A percentile compares a stretch with the other conserved stretches of the same genome.
phyloP scores from a whole-genome alignment of 2,797 vertebrate species.

The Malacoraja senta region DNA sequence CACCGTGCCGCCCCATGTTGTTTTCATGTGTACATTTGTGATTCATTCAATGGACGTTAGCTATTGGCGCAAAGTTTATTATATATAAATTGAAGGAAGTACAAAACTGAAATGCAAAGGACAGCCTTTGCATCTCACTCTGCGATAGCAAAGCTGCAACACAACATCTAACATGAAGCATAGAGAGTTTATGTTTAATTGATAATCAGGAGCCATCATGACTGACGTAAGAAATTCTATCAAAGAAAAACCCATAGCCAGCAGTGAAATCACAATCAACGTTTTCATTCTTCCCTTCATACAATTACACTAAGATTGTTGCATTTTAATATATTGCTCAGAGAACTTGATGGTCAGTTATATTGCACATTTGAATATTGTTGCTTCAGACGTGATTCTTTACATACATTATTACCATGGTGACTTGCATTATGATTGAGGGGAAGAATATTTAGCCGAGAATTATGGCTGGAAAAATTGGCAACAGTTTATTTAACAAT shows the following conservation, averaged over 20 bases:
- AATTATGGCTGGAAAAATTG: neutral
- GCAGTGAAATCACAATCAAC: neutral
- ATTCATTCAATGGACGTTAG: neutral
- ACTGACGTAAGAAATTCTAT: neutral
- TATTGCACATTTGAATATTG: neutral
- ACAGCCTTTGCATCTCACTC: neutral
- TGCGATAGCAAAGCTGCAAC: neutral
- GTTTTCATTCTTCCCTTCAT: neutral
- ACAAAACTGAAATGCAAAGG: neutral
- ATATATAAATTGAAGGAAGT: neutral
- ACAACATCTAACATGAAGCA: neutral
- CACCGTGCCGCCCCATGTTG: too few relatives aligned
- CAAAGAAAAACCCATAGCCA: neutral
- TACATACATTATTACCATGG: neutral
- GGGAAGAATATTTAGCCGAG: neutral
- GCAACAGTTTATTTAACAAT: neutral
- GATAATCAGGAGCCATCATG: neutral
- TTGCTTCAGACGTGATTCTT: neutral
- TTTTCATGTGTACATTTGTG: neutral
- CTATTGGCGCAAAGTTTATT: neutral
- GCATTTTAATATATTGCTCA: neutral
- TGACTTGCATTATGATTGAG: neutral
- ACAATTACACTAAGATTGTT: neutral
- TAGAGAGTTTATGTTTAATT: neutral
- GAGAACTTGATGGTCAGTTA: neutral